phyloP scores from a whole-genome alignment of 1,140 invertebrate genomes.

The Rhyacophila brunnea region DNA sequence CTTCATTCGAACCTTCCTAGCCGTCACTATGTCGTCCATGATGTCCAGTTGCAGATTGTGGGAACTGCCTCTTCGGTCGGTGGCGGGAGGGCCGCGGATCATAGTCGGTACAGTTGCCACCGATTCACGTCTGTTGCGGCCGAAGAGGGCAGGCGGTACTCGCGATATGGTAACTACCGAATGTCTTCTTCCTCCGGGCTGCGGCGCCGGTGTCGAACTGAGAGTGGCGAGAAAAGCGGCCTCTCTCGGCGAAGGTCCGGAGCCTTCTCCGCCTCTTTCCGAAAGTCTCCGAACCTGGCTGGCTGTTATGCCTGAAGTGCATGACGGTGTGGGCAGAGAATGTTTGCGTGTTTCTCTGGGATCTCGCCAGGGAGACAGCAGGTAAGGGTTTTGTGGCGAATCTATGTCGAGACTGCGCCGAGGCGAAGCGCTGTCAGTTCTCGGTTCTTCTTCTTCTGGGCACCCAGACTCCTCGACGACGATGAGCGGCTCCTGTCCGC shows the following conservation, averaged over 20 bases:
- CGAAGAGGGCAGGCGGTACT: constrained; percentile 72
- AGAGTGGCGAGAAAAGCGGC: constrained; percentile 77
- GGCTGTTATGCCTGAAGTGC: constrained; percentile 78
- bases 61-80: constrained; percentile 67
- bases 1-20: constrained; percentile 76
- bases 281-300: constrained; percentile 77
- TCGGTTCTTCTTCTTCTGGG: constrained; percentile 63
- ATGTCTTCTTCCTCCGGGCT: constrained; percentile 72
- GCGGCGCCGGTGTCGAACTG: constrained; percentile 66
- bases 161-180: constrained; percentile 81
- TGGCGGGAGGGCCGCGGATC: constrained; percentile 62
- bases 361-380: constrained; percentile 75
- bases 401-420: constrained; percentile 66
- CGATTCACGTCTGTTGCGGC: constrained; percentile 72
- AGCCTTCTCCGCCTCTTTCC: constrained; percentile 71
- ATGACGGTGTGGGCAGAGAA: constrained; percentile 77
- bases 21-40: constrained; percentile 83
- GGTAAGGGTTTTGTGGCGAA: constrained; percentile 75
- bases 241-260: constrained; percentile 66
- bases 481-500: constrained; percentile 67
- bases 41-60: constrained; percentile 82
- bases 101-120: constrained; percentile 69
- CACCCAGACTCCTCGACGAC: constrained; percentile 74
- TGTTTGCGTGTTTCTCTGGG: constrained; percentile 68
- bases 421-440: constrained; percentile 53